Evolutionary conservation across 2,888 invertebrate genomes (phyloP), one percentile per base, ranked within the genome.

Genomic region (Amiota mariae): DNA sequence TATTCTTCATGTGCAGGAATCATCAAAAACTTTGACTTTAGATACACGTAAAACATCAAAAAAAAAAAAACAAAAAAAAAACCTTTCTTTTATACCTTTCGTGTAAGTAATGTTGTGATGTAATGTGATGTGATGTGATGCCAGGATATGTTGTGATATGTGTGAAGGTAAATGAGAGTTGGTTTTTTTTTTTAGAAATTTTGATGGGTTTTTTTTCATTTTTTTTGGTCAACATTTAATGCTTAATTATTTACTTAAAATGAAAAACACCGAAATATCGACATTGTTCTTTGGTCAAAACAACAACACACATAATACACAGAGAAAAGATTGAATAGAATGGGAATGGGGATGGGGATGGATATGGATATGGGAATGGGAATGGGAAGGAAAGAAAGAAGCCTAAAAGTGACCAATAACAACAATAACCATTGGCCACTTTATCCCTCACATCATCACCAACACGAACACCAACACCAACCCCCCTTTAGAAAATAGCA

Each of bases 181-280:
- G 36, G 36, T 2, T 6, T 36, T 36, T 6, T 36, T 36, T 36
- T 36, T 36, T 36, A 36, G 8, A 36, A 6, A 49, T 63, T 57
- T 67, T 66, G 24, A 48, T 61, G 18, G 15, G 24, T 49, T 71
- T n/a, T 56, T 47, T 49, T 75, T 66, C 24, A 24, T 81, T 77
- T 76, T 83, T 83, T 83, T 83, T 83, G 83, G 83, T 86, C 86
- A 86, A 85, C 36, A 36, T 83, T 85, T 83, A 83, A 83, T 83
- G 86, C 83, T 83, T 83, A 83, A 83, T 83, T 83, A 83, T 83
- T 83, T 83, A 86, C 86, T 83, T 85, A 13, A 64, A 64, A 71
- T 36, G 56, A 70, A 20, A 64, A 64, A 64, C 24, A 12, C 12
- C 11, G 13, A 67, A 68, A 49, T 20, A 24, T 68, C 54, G 15